Conservation (phyloP, 2,888 invertebrate species). For the Zaprionus obscuricornis region DNA sequence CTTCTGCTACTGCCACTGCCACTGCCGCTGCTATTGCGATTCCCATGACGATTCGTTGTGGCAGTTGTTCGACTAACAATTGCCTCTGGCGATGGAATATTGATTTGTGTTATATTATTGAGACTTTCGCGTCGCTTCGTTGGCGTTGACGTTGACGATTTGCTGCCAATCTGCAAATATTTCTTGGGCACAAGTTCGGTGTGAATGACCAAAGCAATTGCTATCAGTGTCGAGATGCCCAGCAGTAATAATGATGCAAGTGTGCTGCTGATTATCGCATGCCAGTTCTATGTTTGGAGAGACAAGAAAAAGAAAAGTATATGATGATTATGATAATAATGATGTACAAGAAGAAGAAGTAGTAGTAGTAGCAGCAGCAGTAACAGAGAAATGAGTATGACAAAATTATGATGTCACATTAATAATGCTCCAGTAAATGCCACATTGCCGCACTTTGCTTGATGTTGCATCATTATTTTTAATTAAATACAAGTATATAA, state of each 20-base stretch:
- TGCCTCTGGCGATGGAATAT: constrained; percentile 50
- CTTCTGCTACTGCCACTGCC: constrained; percentile 5
- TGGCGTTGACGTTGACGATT: constrained; percentile 51
- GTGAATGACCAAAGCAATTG: constrained; percentile 82
- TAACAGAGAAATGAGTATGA: neutral
- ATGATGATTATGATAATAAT: no score
- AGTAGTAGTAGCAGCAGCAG: no score
- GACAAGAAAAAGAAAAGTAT: no score
- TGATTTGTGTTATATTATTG: constrained; percentile 73
- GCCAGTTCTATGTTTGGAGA: no score
- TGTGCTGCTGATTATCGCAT: constrained; percentile 86
- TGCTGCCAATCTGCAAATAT: constrained; percentile 67
- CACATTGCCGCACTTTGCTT: constrained; percentile 33
- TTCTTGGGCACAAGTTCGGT: constrained; percentile 82
- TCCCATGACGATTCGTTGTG: neutral
- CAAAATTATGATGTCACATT: constrained; percentile 58
- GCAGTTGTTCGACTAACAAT: neutral
- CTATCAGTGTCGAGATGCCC: constrained; percentile 86
- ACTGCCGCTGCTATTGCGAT: neutral
- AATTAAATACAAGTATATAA: constrained; percentile 62
- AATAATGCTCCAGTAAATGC: constrained; percentile 57
- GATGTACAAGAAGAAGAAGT: constrained; percentile 67
- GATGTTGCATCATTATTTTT: constrained; percentile 70
- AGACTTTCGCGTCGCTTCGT: constrained; percentile 61
- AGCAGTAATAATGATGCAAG: constrained; percentile 87